Base-by-base conservation (phyloP, 2,797 vertebrate genomes). In the Onychomys arenicola region DNA sequence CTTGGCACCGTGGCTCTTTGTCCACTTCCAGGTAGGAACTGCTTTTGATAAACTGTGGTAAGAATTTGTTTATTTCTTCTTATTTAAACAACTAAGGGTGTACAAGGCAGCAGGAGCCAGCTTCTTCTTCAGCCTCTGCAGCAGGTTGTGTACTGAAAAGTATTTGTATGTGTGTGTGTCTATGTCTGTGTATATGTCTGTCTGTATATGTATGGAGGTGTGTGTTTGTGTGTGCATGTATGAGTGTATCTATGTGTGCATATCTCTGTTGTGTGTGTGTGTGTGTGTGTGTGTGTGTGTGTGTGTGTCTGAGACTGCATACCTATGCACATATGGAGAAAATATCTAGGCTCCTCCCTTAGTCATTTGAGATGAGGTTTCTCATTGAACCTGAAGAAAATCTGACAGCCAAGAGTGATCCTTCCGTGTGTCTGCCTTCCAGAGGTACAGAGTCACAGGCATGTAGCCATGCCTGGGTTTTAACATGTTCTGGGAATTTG, bases 151-250 rank as follows among this genome's bases (percentile, higher is more conserved):
- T 43, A 46, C 73, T 77, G 43, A 77, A 46, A 49, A 32, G 27
- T 17, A 76, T 46, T 4, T 46, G 40, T 75, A 23, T 75, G 21
- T 46, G 11, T 43, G 40, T 76, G 73, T 69, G 32, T 69, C 1
- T n/a, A 34, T 69, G 13, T 69, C 2, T 32, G 32, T 34, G n/a
- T n/a, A 4, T 71, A 13, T 40, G 40, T 75, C 0, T 43, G 14
- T 34, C 10, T 40, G 2, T 43, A 5, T 75, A 11, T 75, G 23
- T 25, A 8, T 4, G 17, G 3, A 23, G 0, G 2, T 32, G 67
- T n/a, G 32, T 69, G 32, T 69, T 2, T 65, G 29, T 67, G 5
- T 67, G 29, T 65, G 10, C 9, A 3, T 13, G 29, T 67, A 55
- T 55, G 16, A 55, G 8, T 67, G 63, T 10, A 17, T 55, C 6